A percentile compares a stretch with the other conserved stretches of the same genome.
Evolutionary conservation across 1,140 invertebrate genomes (phyloP).

Genomic region (Melipona quadrifasciata): DNA sequence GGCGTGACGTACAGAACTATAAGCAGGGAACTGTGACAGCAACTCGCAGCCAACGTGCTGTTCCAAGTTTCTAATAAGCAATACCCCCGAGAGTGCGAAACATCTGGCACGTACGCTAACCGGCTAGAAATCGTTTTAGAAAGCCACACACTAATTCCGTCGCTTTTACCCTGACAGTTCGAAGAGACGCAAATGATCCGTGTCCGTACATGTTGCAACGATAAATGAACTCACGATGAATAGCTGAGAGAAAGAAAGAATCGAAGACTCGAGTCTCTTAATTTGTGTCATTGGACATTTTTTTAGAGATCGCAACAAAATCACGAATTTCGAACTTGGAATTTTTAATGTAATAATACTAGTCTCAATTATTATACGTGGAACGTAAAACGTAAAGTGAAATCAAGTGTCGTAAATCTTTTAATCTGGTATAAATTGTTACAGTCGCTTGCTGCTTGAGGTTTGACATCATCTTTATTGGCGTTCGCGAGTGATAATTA

Average conservation of each 20-base stretch:
- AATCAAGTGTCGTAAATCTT: too few species aligned
- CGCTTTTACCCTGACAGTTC: background rate
- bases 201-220: background rate
- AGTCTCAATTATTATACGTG: too few species aligned
- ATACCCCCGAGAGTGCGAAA: background rate
- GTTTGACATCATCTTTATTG: background rate
- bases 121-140: slow-evolving; percentile 10
- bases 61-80: slow-evolving; percentile 23
- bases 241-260: background rate
- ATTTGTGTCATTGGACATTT: too few species aligned
- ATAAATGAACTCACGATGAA: background rate
- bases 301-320: too few species aligned
- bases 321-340: too few species aligned
- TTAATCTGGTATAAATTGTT: too few species aligned
- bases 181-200: background rate
- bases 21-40: background rate
- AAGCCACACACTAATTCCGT: background rate
- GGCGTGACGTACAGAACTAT: background rate
- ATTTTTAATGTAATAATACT: too few species aligned
- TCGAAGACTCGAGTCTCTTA: too few species aligned
- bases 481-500: slow-evolving; percentile 39
- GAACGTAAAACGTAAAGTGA: too few species aligned
- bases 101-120: background rate
- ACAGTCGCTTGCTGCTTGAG: too few species aligned
- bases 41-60: background rate